Base-by-base conservation (phyloP, 1,140 invertebrate species). In the Drosophila athabasca region DNA sequence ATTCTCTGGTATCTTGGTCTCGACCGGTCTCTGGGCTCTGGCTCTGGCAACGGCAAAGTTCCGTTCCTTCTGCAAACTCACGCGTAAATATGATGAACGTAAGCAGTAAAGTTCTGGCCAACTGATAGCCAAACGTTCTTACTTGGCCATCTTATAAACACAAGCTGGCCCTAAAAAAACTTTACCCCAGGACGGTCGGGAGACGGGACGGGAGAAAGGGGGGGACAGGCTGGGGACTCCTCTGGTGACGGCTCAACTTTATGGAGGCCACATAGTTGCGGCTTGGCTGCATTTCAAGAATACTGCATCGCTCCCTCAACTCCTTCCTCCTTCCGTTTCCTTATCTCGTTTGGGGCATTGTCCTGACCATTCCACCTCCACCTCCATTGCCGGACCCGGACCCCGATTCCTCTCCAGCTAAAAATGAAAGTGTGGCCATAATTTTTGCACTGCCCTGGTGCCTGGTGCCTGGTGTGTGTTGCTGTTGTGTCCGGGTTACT, bases 41-140 rank as follows among this genome's bases (percentile, higher is more conserved):
- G 55, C 35, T 62, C 22, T 11, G 15, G 55, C 68, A 58, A 55
- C 35, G 35, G 35, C 35, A 39, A 39, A 39, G 35, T 39, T 39
- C 35, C 11, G 49, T 71, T 70, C 46, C 66, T 11, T 71, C 54
- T 29, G 72, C 70, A 61, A 79, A 72, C 76, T 74, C 78, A 74
- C 82, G 82, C 82, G 82, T 81, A 87, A 85, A 85, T 85, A 85
- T 85, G 82, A 85, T 85, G 83, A 85, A 85, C 82, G 82, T 82
- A 85, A 85, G 82, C 82, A 85, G 82, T 78, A 85, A 85, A 85
- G 82, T 85, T 85, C 74, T 85, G 82, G 82, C 82, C 82, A 85
- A 85, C 82, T 85, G 82, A 85, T 85, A 85, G 82, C 79, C 76
- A 68, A 69, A 71, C 61, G 51, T 52, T 60, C 51, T 46, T 68